Conservation (phyloP, 2,888 invertebrate species). For the Criorhina ranunculi region DNA sequence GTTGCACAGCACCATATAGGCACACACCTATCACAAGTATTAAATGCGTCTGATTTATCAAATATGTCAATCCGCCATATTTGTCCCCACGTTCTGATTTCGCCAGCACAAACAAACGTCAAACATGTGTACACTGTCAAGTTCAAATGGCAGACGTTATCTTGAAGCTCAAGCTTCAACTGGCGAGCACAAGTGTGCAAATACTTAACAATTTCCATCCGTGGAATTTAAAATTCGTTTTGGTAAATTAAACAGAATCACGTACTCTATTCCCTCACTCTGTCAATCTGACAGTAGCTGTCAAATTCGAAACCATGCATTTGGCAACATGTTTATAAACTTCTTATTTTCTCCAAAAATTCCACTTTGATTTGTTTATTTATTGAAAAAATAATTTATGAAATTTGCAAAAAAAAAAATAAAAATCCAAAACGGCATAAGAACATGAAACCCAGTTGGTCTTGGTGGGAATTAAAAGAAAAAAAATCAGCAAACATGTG, state of each 20-base stretch:
- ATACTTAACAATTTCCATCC: neutral
- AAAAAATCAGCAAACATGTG: constrained; percentile 24
- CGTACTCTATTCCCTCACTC: neutral
- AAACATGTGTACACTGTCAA: constrained; percentile 26
- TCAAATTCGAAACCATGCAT: neutral
- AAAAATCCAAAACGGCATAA: neutral
- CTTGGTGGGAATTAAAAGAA: too few species aligned
- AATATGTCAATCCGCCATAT: constrained; percentile 8
- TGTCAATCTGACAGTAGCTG: neutral
- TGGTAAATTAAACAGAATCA: neutral
- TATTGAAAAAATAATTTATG: constrained; percentile 25
- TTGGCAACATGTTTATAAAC: constrained; percentile 2
- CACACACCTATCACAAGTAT: constrained; percentile 8
- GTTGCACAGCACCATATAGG: neutral
- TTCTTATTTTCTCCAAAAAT: neutral
- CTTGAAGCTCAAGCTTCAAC: constrained; percentile 1
- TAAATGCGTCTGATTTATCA: constrained; percentile 10
- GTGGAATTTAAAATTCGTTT: constrained; percentile 1
- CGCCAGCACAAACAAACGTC: neutral
- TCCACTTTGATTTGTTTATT: constrained; percentile 26
- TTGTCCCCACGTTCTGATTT: constrained; percentile 3
- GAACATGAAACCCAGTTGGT: neutral
- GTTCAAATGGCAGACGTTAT: constrained; percentile 37
- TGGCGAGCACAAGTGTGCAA: constrained; percentile 4
- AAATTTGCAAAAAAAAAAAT: constrained; percentile 3